phyloP scores from a whole-genome alignment of 2,888 invertebrate species.

The Rhagonycha lutea region DNA sequence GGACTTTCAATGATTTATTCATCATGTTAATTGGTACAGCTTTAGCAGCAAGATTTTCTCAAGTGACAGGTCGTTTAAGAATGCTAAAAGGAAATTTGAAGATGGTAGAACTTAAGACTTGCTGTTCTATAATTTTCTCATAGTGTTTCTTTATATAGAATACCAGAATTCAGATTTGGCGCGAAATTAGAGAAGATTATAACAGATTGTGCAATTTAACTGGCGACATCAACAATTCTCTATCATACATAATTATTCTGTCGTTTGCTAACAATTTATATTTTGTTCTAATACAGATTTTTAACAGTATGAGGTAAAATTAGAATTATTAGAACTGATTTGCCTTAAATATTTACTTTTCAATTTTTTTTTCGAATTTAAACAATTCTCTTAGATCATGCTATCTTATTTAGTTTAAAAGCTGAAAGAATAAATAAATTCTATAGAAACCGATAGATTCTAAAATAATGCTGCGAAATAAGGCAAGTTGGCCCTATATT shows the following conservation, averaged over 20 bases:
- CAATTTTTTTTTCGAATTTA: too few relatives aligned
- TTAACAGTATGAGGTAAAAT: constrained; percentile 61
- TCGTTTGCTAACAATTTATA: constrained; percentile 73
- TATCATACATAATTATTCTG: constrained; percentile 68
- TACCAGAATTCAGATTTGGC: constrained; percentile 57
- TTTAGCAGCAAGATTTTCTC: constrained; percentile 45
- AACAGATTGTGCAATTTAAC: constrained; percentile 66
- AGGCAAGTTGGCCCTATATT: too few relatives aligned
- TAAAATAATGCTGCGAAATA: too few relatives aligned
- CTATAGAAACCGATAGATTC: too few relatives aligned
- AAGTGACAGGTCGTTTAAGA: constrained; percentile 39
- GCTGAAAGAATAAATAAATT: too few relatives aligned
- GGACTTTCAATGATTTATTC: constrained; percentile 48
- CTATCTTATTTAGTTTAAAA: too few relatives aligned
- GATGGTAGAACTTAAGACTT: background rate
- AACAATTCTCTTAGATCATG: too few relatives aligned
- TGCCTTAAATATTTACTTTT: too few relatives aligned
- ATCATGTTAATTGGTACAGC: constrained; percentile 46
- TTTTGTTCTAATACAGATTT: constrained; percentile 73
- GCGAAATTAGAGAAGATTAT: constrained; percentile 66
- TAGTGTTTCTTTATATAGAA: background rate
- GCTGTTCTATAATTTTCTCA: background rate
- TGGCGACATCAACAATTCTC: constrained; percentile 61
- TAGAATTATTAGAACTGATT: background rate
- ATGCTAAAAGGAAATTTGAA: background rate